Evolutionary conservation across 1,140 invertebrate genomes (phyloP), one percentile per base, ranked within the genome.

Genomic region (Calycopis cecrops): DNA sequence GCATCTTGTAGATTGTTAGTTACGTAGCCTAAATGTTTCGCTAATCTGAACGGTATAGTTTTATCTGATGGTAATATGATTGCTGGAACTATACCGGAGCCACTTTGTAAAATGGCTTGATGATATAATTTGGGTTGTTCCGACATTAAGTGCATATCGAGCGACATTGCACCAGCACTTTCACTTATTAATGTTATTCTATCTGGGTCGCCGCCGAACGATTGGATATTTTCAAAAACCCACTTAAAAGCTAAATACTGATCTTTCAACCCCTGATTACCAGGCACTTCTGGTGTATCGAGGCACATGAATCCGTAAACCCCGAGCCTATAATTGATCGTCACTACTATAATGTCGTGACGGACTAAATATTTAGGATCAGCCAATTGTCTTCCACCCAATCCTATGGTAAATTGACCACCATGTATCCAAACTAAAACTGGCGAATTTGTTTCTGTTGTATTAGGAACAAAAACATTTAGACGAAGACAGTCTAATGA

Each of bases 271-370:
- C n/a, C n/a, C n/a, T 37, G 35, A n/a, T 37, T 37, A 37, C 35
- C 35, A n/a, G 35, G 35, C 9, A 37, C 35, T n/a, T 37, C 35
- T n/a, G 9, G 9, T 3, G 35, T 37, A 37, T 37, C 35, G 9
- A 37, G 35, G 35, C 35, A 37, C 35, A 37, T 37, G 8, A 37
- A 37, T 37, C 35, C 35, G 35, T 37, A 37, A 9, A n/a, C n/a
- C n/a, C n/a, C n/a, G n/a, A n/a, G n/a, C n/a, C n/a, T n/a, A 28
- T 28, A 28, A 28, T 28, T 28, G 21, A 28, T 28, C 21, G 21
- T 28, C 21, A 28, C 21, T 28, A 28, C 21, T 28, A 28, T 28
- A 28, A 28, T 28, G 6, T 6, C 21, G 2, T 28, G 21, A 6
- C 21, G 21, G 21, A 28, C 21, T 28, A 28, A 28, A 28, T 28